phyloP scores from a whole-genome alignment of 2,113 vertebrate genomes.

The Euleptes europaea region DNA sequence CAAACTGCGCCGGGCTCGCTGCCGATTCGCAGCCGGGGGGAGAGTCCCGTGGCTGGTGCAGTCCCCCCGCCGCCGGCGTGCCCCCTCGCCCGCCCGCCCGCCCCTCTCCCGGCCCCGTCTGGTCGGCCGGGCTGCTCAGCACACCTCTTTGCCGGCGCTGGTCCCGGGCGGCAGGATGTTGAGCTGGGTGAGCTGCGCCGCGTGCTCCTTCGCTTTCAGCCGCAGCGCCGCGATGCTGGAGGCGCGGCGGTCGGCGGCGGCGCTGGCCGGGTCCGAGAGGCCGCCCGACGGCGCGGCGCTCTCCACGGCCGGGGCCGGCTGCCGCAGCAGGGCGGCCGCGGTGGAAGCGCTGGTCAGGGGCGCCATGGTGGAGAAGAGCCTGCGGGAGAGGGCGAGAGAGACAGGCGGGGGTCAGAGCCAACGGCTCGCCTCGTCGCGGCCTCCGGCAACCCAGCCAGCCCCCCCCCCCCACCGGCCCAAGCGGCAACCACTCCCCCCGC shows the following conservation, averaged over 20 bases:
- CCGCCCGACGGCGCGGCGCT: constrained; percentile 77
- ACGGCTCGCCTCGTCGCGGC: not conserved
- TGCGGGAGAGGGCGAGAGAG: constrained; percentile 66
- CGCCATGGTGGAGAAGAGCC: constrained; percentile 95
- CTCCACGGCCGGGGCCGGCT: constrained; percentile 85
- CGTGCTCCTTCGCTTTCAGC: constrained; percentile 97
- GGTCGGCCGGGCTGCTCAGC: constrained; percentile 76
- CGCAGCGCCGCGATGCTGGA: constrained; percentile 94
- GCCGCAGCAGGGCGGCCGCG: constrained; percentile 89
- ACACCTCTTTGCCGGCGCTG: constrained; percentile 96
- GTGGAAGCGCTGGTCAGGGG: constrained; percentile 93
- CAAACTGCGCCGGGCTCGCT: constrained; percentile 11
- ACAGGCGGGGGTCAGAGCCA: constrained; percentile 25
- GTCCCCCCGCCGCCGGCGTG: constrained; percentile 50
- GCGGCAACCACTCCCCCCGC: no score
- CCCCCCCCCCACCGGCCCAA: not conserved
- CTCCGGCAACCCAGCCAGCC: not conserved
- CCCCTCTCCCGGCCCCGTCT: constrained; percentile 31
- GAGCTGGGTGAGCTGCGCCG: constrained; percentile 97
- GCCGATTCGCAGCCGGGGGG: constrained; percentile 29
- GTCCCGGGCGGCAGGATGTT: constrained; percentile 94
- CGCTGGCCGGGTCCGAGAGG: constrained; percentile 81
- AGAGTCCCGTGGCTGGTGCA: constrained; percentile 22
- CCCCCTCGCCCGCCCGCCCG: constrained; percentile 33
- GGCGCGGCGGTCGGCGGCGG: constrained; percentile 89